phyloP scores from a whole-genome alignment of 1,140 invertebrate species.

The Odontomachus brunneus region DNA sequence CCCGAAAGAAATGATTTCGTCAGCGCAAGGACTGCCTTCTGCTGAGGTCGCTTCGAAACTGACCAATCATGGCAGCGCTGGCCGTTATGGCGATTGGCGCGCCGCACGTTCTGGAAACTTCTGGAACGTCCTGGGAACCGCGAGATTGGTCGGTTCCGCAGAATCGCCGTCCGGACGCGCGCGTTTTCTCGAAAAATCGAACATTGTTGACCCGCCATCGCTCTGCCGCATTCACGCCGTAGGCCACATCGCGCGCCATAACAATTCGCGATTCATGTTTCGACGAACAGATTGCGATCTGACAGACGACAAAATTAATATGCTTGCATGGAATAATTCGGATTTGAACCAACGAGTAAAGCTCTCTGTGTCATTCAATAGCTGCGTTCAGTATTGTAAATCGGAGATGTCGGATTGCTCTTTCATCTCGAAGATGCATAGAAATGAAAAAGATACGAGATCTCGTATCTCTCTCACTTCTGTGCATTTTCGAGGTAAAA shows the following conservation, averaged over 20 bases:
- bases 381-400: no score
- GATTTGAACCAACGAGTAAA: neutral
- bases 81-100: slow-evolving; percentile 54
- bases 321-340: neutral
- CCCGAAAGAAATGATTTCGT: slow-evolving; percentile 38
- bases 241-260: no score
- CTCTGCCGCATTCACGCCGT: neutral
- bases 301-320: neutral
- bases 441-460: no score
- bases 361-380: no score
- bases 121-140: slow-evolving; percentile 81
- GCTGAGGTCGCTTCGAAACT: slow-evolving; percentile 75
- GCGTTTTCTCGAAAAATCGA: slow-evolving; percentile 61
- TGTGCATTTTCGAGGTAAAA: no score
- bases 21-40: slow-evolving; percentile 71
- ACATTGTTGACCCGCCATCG: neutral
- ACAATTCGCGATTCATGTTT: neutral
- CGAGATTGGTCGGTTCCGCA: slow-evolving; percentile 53
- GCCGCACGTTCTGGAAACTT: slow-evolving; percentile 79
- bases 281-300: neutral
- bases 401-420: no score
- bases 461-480: no score
- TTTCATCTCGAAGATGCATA: no score
- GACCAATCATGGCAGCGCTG: slow-evolving; percentile 75
- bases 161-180: no score